Evolutionary conservation across 2,888 invertebrate genomes (phyloP), one percentile per base, ranked within the genome.

Genomic region (Hyppa rectilinea): DNA sequence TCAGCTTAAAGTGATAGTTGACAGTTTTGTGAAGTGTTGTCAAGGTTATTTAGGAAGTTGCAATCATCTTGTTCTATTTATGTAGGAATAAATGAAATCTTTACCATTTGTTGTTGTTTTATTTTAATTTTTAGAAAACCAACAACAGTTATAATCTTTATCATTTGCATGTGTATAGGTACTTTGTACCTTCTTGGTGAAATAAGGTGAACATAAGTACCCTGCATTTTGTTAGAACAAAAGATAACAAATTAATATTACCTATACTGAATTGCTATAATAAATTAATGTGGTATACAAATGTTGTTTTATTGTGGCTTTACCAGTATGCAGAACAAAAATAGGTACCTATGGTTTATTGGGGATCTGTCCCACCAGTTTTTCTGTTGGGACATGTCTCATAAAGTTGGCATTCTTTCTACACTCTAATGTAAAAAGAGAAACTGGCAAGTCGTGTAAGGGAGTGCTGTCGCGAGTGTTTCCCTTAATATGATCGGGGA

Each of bases 61-160:
- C 76, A 68, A 83, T 68, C 75, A 78, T 64, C 70, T 74, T 80
- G 78, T 80, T 66, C 81, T 87, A 90, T 88, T 92, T 88, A 89
- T 92, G 93, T 95, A 95, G 94, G 91, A 94, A 92, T 94, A 93
- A 94, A 94, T 89, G 82, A 82, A 85, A 80, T 83, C 58, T 72
- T 85, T 80, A 80, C 49, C 61, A 75, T 53, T 56, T 67, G 10
- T 71, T 58, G 38, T 73, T 45, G 58, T 78, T 80, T 83, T 60
- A 17, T 66, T 80, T 67, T 53, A 14, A 63, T 59, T 56, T 74
- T 23, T 55, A 40, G n/a, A 26, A 43, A 1, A 50, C 2, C 7
- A 29, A 34, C n/a, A 50, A 23, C n/a, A 52, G 7, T 12, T 10
- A 34, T 38, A 17, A 6, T 29, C 10, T 10, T 0, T 14, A 20